Evolutionary conservation across 2,888 invertebrate species (phyloP).

Genomic region (Cheilosia variabilis): DNA sequence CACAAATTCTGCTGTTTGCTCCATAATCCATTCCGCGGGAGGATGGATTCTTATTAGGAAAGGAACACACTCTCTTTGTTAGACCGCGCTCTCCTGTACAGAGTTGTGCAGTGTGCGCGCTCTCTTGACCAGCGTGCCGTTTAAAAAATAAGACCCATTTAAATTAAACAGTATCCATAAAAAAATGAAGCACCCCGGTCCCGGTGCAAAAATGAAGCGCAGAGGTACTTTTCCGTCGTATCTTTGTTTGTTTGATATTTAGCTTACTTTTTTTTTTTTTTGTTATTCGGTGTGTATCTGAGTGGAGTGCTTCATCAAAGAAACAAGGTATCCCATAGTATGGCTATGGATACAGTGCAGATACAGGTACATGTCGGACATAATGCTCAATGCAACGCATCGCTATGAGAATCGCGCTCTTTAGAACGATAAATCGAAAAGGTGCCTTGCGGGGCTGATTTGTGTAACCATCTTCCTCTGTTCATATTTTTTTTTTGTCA

Average conservation of each 20-base stretch:
- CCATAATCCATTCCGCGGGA: slow-evolving; percentile 26
- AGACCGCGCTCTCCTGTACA: slow-evolving; percentile 7
- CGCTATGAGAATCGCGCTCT: slow-evolving; percentile 59
- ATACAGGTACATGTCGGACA: background rate
- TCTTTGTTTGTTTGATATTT: slow-evolving; percentile 19
- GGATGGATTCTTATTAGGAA: slow-evolving; percentile 9
- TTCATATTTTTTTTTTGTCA: slow-evolving; percentile 10
- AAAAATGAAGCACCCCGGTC: slow-evolving; percentile 8
- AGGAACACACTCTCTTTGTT: slow-evolving; percentile 18
- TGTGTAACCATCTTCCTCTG: slow-evolving; percentile 55
- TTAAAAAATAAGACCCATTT: slow-evolving; percentile 26
- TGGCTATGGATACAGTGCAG: background rate
- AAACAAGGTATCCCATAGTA: slow-evolving; percentile 12
- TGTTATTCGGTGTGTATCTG: background rate
- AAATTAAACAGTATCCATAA: slow-evolving; percentile 35
- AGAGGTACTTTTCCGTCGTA: slow-evolving; percentile 16
- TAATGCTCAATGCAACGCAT: slow-evolving; percentile 30
- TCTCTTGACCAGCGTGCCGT: slow-evolving; percentile 42
- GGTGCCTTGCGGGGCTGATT: slow-evolving; percentile 52
- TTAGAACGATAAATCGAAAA: slow-evolving; percentile 57
- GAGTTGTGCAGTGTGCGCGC: slow-evolving; percentile 5
- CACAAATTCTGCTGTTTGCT: slow-evolving; percentile 37
- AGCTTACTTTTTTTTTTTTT: background rate
- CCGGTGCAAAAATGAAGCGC: slow-evolving; percentile 5
- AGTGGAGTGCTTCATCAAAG: slow-evolving; percentile 9